Conservation (phyloP, 2,888 invertebrate species). For the Chaitophorus viminalis region DNA sequence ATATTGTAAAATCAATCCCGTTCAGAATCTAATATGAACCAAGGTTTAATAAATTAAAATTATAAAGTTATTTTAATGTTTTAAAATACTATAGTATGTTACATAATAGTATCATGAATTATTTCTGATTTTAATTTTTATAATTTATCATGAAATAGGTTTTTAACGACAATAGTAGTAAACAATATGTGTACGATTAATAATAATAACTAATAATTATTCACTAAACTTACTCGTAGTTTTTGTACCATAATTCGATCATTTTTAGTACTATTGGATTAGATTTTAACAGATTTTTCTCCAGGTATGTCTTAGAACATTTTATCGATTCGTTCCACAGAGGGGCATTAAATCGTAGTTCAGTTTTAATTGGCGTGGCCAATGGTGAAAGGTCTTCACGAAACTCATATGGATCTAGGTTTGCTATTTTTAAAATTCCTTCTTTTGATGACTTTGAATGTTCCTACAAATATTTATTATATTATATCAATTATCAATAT, state of each 20-base stretch:
- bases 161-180: too few species aligned
- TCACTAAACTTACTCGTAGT: slow-evolving; percentile 18
- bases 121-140: too few species aligned
- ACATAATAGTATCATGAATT: too few species aligned
- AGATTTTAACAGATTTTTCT: background rate
- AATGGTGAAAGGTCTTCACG: background rate
- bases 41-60: too few species aligned
- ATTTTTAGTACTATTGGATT: background rate
- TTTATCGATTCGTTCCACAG: slow-evolving; percentile 4
- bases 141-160: too few species aligned
- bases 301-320: background rate
- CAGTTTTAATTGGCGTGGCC: background rate
- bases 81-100: too few species aligned
- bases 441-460: background rate
- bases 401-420: background rate
- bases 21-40: too few species aligned
- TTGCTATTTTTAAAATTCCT: background rate
- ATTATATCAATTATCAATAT: background rate
- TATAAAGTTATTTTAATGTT: too few species aligned
- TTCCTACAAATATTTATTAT: background rate
- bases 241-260: slow-evolving; percentile 2
- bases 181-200: too few species aligned
- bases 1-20: too few species aligned
- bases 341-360: background rate
- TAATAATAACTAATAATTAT: too few species aligned